Conservation (phyloP, 2,113 vertebrate species). For the Antechinus flavipes region DNA sequence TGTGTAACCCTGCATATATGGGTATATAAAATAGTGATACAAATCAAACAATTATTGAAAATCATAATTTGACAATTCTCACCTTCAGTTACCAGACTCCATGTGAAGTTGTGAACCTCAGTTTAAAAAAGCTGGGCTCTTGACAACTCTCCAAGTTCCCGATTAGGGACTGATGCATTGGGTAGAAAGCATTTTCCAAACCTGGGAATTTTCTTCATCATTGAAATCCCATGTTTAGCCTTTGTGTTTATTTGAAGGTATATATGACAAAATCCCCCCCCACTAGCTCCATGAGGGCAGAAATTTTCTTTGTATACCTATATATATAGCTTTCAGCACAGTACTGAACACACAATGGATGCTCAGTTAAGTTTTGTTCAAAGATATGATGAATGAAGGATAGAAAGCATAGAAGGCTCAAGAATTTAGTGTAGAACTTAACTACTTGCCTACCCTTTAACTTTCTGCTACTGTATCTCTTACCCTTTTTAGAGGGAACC, state of each 20-base stretch:
- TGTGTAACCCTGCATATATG: too few relatives aligned
- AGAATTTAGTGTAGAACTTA: neutral
- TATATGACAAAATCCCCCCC: neutral
- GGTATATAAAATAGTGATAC: too few relatives aligned
- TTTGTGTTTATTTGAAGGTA: neutral
- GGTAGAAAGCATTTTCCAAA: neutral
- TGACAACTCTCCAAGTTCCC: neutral
- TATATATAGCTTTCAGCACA: neutral
- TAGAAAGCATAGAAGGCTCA: neutral
- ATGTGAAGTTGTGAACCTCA: too few relatives aligned
- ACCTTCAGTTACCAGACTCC: too few relatives aligned
- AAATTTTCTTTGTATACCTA: neutral
- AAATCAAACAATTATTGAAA: too few relatives aligned
- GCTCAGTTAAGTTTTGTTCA: neutral
- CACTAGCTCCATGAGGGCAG: neutral
- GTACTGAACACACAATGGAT: neutral
- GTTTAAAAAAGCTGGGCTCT: too few relatives aligned
- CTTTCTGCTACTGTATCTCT: neutral
- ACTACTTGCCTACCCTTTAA: neutral
- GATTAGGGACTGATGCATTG: neutral
- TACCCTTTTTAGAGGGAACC: neutral
- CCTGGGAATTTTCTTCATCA: neutral
- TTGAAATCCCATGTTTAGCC: neutral
- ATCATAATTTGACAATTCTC: too few relatives aligned
- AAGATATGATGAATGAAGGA: neutral